Conservation (phyloP, 2,797 vertebrate genomes). For the Discoglossus pictus region DNA sequence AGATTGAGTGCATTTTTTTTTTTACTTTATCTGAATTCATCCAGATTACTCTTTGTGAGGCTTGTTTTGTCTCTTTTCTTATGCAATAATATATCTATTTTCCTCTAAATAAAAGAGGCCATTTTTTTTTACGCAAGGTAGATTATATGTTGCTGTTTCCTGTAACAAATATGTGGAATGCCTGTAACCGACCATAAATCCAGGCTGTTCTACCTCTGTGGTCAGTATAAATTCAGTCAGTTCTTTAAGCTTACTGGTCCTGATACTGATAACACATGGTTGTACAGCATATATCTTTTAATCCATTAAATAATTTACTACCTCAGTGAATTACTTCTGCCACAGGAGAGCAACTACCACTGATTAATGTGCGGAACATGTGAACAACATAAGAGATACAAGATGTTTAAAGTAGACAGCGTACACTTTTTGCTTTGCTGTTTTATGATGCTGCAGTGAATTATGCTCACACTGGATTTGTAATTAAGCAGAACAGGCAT, state of each 20-base stretch:
- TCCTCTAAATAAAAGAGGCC: no score
- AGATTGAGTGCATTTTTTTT: no score
- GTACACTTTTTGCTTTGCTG: neutral
- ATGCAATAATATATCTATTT: no score
- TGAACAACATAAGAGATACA: conserved; percentile 8
- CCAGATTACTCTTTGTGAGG: no score
- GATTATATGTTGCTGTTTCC: no score
- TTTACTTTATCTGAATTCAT: no score
- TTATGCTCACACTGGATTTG: conserved; percentile 23
- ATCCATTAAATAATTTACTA: conserved; percentile 21
- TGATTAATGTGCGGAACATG: conserved; percentile 27
- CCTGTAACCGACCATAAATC: no score
- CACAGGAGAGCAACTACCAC: conserved; percentile 9
- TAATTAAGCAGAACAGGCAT: conserved; percentile 49
- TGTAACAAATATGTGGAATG: no score
- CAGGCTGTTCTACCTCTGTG: no score
- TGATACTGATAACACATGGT: neutral
- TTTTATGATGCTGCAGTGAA: conserved; percentile 31
- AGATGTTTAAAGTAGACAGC: neutral
- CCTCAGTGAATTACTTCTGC: conserved; percentile 6
- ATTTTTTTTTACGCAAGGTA: no score
- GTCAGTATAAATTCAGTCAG: neutral
- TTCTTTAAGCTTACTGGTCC: neutral
- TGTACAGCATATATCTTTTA: neutral
- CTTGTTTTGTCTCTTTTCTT: no score